phyloP scores from a whole-genome alignment of 2,797 vertebrate species.

The Poecilia velifera region DNA sequence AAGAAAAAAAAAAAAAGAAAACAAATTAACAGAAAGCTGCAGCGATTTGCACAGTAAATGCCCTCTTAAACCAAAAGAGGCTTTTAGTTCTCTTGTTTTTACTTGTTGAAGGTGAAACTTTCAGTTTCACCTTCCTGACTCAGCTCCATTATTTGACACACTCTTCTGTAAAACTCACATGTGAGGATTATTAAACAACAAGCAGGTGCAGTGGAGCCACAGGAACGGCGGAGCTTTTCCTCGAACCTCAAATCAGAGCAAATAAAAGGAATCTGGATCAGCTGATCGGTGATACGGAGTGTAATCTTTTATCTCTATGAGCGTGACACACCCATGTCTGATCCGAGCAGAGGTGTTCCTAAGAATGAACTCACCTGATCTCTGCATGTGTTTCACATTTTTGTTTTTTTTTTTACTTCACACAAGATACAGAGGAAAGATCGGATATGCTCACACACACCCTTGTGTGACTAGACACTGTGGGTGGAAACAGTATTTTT shows the following conservation, averaged over 20 bases:
- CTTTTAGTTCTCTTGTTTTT: background rate
- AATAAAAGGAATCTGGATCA: background rate
- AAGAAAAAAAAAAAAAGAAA: background rate
- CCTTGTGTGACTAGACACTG: background rate
- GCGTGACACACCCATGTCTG: background rate
- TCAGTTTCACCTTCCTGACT: background rate
- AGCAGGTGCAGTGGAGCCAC: background rate
- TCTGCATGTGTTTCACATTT: background rate
- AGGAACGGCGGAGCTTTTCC: background rate
- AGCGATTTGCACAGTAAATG: background rate
- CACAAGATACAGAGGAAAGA: background rate
- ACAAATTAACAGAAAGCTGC: background rate
- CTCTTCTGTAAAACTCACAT: background rate
- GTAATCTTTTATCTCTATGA: background rate
- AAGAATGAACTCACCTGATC: background rate
- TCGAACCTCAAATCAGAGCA: background rate
- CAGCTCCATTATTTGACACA: background rate
- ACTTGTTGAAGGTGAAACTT: background rate
- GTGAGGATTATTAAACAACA: background rate
- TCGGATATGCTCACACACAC: background rate
- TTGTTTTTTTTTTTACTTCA: background rate
- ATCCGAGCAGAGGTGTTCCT: background rate
- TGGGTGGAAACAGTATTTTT: background rate
- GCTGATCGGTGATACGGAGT: background rate
- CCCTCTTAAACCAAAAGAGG: background rate